A percentile compares a stretch with the other conserved stretches of the same genome.
These are phyloP conservation scores for Climacteris rufus DNA, from an alignment of 2,113 vertebrate genomes.

Conservation along the genomic window DNA sequence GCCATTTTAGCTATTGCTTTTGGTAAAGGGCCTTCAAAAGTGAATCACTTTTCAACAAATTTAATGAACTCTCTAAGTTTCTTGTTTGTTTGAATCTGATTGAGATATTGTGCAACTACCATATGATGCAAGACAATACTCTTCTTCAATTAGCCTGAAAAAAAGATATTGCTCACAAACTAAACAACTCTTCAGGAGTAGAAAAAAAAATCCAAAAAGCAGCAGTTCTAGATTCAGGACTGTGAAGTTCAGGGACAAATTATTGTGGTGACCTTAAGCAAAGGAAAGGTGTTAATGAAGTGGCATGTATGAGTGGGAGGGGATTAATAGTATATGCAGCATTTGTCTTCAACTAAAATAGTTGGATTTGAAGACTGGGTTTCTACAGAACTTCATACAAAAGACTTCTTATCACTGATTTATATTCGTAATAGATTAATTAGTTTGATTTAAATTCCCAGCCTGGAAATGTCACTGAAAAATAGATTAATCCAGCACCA, in stretches of 20 bases:
- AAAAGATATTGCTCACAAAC: not conserved
- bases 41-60: not conserved
- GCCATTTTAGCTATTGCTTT: not conserved
- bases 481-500: not conserved
- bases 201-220: not conserved
- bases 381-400: not conserved
- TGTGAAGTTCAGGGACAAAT: not conserved
- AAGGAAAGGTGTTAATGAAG: slow-evolving; percentile 31
- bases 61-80: not conserved
- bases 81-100: not conserved
- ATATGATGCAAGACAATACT: accelerated
- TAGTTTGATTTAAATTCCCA: slow-evolving; percentile 3
- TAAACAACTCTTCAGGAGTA: not conserved
- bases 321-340: slow-evolving; percentile 21
- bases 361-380: not conserved
- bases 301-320: not conserved
- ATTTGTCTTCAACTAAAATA: not conserved
- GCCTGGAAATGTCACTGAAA: slow-evolving; percentile 20
- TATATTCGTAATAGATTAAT: not conserved
- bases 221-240: not conserved
- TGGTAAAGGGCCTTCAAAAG: not conserved
- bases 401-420: not conserved
- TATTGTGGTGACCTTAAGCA: slow-evolving; percentile 7
- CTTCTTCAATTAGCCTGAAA: not conserved
- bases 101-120: not conserved